Percentiles rank a stretch among this genome's conserved stretches.
phyloP scores from a whole-genome alignment of 2,113 vertebrate genomes.

The Nothocercus nigrocapillus region DNA sequence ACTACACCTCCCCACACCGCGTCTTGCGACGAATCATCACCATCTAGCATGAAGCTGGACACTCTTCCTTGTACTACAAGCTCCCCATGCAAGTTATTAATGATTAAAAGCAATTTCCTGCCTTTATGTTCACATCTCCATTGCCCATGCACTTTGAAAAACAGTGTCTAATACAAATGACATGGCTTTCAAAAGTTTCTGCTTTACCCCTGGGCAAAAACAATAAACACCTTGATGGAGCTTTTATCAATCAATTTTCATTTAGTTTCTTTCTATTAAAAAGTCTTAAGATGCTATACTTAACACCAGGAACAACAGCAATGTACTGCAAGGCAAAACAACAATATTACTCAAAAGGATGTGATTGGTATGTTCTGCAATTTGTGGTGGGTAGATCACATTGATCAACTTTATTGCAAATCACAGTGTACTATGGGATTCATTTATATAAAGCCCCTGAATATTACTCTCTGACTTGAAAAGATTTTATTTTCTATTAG shows the following conservation, averaged over 20 bases:
- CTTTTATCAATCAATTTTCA: slow-evolving; percentile 73
- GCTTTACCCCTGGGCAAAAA: slow-evolving; percentile 49
- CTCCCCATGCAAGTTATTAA: slow-evolving; percentile 31
- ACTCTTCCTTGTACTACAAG: slow-evolving; percentile 12
- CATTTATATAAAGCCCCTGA: slow-evolving; percentile 33
- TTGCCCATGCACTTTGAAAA: slow-evolving; percentile 17
- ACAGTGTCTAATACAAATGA: slow-evolving; percentile 24
- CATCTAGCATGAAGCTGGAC: background rate
- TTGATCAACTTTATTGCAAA: slow-evolving; percentile 66
- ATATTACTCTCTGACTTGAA: slow-evolving; percentile 19
- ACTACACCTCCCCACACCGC: background rate
- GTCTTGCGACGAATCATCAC: background rate
- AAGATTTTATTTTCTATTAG: slow-evolving; percentile 34
- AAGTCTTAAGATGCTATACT: slow-evolving; percentile 35
- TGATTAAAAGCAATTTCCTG: slow-evolving; percentile 56
- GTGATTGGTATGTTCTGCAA: slow-evolving; percentile 19
- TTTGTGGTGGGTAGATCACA: slow-evolving; percentile 37
- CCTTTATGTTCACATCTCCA: slow-evolving; percentile 15
- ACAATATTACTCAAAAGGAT: slow-evolving; percentile 47
- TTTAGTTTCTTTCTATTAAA: slow-evolving; percentile 65
- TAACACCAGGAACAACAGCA: slow-evolving; percentile 39
- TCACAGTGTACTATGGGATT: slow-evolving; percentile 22
- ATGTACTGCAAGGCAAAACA: slow-evolving; percentile 41
- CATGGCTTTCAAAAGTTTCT: slow-evolving; percentile 41
- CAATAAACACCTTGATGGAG: slow-evolving; percentile 61